phyloP scores from a whole-genome alignment of 2,797 vertebrate species.

The Syngnathus acus region DNA sequence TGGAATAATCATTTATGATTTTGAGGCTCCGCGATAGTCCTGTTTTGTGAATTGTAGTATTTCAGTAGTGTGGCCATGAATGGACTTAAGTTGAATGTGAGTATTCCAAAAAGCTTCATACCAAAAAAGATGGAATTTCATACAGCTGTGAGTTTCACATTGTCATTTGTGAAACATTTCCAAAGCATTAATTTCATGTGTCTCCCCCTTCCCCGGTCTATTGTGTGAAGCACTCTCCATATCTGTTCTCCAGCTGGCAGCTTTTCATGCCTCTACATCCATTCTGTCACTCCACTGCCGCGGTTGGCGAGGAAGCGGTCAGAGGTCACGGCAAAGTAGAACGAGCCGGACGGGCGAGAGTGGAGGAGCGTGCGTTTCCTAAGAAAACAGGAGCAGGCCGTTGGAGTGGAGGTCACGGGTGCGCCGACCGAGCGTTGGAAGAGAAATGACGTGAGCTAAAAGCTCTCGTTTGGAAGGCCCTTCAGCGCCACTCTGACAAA shows the following conservation, averaged over 20 bases:
- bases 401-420: constrained; percentile 66
- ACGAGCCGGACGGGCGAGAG: constrained; percentile 48
- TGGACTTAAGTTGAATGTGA: not conserved
- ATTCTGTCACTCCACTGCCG: constrained; percentile 48
- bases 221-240: constrained; percentile 20
- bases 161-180: not conserved
- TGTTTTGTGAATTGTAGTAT: not conserved
- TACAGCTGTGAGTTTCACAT: not conserved
- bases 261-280: constrained; percentile 53
- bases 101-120: not conserved
- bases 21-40: not conserved
- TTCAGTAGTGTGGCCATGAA: not conserved
- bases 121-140: not conserved
- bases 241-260: constrained; percentile 19
- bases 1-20: not conserved
- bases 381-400: constrained; percentile 67
- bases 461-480: constrained; percentile 67
- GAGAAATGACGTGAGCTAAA: constrained; percentile 68
- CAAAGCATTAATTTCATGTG: not conserved
- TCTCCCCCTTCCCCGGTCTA: not conserved
- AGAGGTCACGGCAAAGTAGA: constrained; percentile 45
- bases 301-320: constrained; percentile 34
- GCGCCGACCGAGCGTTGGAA: constrained; percentile 55
- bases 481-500: constrained; percentile 53
- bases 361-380: constrained; percentile 59